phyloP scores from a whole-genome alignment of 23 tunicate species.

The Ascidia mentula region DNA sequence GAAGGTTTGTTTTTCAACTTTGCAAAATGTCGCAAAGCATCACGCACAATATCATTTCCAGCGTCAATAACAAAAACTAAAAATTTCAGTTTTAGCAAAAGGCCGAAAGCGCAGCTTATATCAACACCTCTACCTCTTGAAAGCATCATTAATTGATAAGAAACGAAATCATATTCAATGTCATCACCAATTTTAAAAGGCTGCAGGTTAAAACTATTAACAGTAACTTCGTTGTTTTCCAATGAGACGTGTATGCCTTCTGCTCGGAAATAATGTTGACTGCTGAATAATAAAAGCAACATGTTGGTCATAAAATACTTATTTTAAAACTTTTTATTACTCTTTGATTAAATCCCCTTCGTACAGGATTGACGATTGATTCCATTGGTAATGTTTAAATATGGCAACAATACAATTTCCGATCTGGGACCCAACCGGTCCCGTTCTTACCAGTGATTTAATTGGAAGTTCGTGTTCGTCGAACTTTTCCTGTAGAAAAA shows the following conservation, averaged over 20 bases:
- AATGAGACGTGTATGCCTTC: constrained; percentile 28
- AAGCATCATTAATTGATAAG: not conserved
- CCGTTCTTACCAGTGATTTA: constrained; percentile 30
- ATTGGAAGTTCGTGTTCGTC: not conserved
- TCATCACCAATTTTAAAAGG: not conserved
- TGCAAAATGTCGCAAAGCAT: not conserved
- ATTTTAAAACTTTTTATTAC: no score
- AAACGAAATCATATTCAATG: not conserved
- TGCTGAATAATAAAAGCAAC: not conserved
- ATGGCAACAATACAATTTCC: constrained; percentile 35
- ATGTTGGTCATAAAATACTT: no score
- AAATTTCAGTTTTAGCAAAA: no score
- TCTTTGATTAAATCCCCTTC: constrained; percentile 24
- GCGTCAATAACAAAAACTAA: not conserved
- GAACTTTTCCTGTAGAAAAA: not conserved
- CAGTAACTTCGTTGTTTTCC: not conserved
- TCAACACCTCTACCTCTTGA: not conserved
- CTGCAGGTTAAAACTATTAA: not conserved
- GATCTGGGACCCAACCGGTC: constrained; percentile 37
- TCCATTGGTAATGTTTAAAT: constrained; percentile 21
- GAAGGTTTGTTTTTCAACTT: not conserved
- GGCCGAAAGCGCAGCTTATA: no score
- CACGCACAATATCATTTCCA: not conserved
- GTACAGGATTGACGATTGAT: constrained; percentile 16
- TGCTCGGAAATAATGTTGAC: constrained; percentile 34